These are phyloP conservation scores for Arrhamphus sclerolepis DNA, from an alignment of 2,797 vertebrate species.

Conservation along the genomic window DNA sequence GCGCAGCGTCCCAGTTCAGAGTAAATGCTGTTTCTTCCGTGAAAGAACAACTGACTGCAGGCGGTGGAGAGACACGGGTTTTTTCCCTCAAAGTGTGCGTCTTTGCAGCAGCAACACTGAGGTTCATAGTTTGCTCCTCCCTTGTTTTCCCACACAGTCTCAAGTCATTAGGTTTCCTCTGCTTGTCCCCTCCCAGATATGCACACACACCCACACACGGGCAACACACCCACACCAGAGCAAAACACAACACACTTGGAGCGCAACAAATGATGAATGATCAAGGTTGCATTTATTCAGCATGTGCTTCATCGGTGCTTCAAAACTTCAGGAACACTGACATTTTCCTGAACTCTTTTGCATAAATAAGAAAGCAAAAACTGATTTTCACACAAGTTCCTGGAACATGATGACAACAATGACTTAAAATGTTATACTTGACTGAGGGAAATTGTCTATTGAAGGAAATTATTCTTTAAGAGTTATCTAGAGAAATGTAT, in stretches of 20 bases:
- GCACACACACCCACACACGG: not conserved
- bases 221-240: not conserved
- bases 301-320: too few relatives aligned
- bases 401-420: not conserved
- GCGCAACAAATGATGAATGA: too few relatives aligned
- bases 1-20: slow-evolving; percentile 17
- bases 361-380: too few relatives aligned
- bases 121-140: slow-evolving; percentile 85
- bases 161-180: slow-evolving; percentile 57
- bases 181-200: slow-evolving; percentile 45
- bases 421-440: not conserved
- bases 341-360: too few relatives aligned
- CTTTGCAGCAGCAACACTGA: slow-evolving; percentile 74
- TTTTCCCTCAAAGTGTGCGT: slow-evolving; percentile 29
- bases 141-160: slow-evolving; percentile 72
- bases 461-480: not conserved
- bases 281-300: too few relatives aligned
- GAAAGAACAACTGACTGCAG: slow-evolving; percentile 13
- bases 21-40: not conserved
- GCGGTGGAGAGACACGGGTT: slow-evolving; percentile 24
- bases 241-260: too few relatives aligned
- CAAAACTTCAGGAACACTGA: too few relatives aligned
- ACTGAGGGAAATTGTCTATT: not conserved
- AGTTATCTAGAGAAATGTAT: too few relatives aligned
- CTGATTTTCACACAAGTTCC: not conserved